Conservation (phyloP, 1,140 invertebrate species). For the Campoletis sonorensis region DNA sequence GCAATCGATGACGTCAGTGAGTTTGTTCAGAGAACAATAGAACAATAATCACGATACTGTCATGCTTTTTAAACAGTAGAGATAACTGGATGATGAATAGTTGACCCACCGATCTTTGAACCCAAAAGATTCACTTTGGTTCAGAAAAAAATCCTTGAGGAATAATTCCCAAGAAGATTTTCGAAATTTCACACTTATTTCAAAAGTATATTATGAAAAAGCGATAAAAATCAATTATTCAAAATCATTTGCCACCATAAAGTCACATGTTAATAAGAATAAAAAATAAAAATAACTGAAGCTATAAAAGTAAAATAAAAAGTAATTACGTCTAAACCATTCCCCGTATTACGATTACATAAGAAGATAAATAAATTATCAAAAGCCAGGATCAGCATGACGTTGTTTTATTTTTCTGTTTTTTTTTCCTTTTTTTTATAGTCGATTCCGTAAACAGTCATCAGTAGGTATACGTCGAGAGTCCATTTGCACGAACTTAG, state of each 20-base stretch:
- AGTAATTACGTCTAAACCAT: neutral
- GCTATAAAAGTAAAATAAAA: no score
- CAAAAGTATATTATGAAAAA: no score
- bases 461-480: constrained; percentile 34
- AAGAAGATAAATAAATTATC: constrained; percentile 23
- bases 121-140: neutral
- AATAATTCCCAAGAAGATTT: no score
- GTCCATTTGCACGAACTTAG: constrained; percentile 32
- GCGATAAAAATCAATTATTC: no score
- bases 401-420: no score
- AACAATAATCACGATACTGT: neutral
- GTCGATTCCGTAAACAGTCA: constrained; percentile 46
- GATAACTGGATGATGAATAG: neutral
- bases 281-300: neutral
- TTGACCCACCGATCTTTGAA: neutral
- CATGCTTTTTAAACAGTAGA: neutral
- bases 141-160: no score
- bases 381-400: constrained; percentile 35
- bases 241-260: neutral
- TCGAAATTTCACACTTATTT: no score
- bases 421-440: no score
- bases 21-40: neutral
- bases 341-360: neutral
- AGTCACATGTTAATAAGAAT: neutral
- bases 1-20: neutral